A percentile compares a stretch with the other conserved stretches of the same genome.
phyloP scores from a whole-genome alignment of 2,888 invertebrate genomes.

The Camponotus fellah region DNA sequence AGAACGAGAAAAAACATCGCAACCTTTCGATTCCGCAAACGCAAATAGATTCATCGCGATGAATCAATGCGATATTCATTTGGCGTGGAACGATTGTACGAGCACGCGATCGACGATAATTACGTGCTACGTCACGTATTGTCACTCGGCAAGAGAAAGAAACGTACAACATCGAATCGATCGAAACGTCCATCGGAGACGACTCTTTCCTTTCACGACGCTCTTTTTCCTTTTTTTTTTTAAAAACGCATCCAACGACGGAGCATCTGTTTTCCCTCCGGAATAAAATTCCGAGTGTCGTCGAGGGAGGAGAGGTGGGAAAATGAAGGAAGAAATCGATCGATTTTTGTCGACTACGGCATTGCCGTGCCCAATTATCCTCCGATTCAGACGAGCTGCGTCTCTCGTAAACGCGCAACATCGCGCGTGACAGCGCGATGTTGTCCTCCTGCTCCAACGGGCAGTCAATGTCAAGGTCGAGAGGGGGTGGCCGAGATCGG shows the following conservation, averaged over 20 bases:
- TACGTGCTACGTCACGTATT: constrained; percentile 3
- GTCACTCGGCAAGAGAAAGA: background rate
- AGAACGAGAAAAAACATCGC: background rate
- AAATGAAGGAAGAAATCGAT: background rate
- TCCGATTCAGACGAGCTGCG: constrained; percentile 9
- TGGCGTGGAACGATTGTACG: constrained; percentile 8
- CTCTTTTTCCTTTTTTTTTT: background rate
- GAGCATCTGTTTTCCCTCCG: background rate
- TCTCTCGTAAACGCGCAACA: background rate
- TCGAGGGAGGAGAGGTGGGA: background rate
- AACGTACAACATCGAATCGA: constrained; percentile 23
- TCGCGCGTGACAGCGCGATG: constrained; percentile 30
- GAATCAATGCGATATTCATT: constrained; percentile 43
- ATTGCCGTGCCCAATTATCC: constrained; percentile 38
- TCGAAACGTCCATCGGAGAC: constrained; percentile 16
- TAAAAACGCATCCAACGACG: background rate
- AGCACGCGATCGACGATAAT: constrained; percentile 2
- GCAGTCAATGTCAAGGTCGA: constrained; percentile 79
- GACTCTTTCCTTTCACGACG: constrained; percentile 11
- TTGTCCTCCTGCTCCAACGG: constrained; percentile 54
- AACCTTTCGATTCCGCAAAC: background rate
- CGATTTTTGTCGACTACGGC: background rate
- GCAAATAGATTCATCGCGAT: constrained; percentile 13
- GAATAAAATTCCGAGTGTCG: background rate
- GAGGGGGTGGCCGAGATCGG: constrained; percentile 65